Conservation (phyloP, 2,113 vertebrate genomes). For the Romanogobio albipinnatus region DNA sequence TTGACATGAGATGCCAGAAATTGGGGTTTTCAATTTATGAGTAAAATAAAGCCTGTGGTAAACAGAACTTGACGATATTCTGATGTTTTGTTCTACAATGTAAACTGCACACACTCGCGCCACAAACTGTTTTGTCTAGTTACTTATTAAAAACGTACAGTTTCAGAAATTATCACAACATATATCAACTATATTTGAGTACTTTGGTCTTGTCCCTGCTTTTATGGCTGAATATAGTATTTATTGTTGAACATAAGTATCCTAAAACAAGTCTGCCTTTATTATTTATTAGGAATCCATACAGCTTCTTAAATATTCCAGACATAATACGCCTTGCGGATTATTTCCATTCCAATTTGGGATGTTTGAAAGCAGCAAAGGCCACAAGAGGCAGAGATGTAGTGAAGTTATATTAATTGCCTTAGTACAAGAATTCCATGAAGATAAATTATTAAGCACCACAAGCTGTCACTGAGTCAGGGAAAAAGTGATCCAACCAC, state of each 20-base stretch:
- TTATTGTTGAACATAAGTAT: not conserved
- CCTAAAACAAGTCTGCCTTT: not conserved
- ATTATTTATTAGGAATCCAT: not conserved
- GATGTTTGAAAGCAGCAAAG: not conserved
- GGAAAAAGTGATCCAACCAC: slow-evolving; percentile 88
- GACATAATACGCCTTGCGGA: not conserved
- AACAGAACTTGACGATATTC: too few species aligned
- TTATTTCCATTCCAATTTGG: slow-evolving; percentile 33
- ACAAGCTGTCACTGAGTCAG: slow-evolving; percentile 78
- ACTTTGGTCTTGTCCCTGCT: not conserved
- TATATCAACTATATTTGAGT: not conserved
- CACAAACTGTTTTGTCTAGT: too few species aligned
- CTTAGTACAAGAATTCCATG: slow-evolving; percentile 73
- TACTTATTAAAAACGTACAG: too few species aligned
- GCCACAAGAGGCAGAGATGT: not conserved
- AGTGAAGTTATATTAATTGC: slow-evolving; percentile 55
- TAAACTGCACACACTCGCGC: too few species aligned
- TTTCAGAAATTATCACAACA: too few species aligned
- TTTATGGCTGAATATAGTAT: not conserved
- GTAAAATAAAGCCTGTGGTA: too few species aligned
- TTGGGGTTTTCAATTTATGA: too few species aligned
- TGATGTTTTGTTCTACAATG: too few species aligned
- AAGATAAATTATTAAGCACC: slow-evolving; percentile 87
- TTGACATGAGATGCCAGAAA: too few species aligned
- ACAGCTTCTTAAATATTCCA: not conserved